Evolutionary conservation across 2,888 invertebrate genomes (phyloP), one percentile per base, ranked within the genome.

Genomic region (Matsumyia berberina): DNA sequence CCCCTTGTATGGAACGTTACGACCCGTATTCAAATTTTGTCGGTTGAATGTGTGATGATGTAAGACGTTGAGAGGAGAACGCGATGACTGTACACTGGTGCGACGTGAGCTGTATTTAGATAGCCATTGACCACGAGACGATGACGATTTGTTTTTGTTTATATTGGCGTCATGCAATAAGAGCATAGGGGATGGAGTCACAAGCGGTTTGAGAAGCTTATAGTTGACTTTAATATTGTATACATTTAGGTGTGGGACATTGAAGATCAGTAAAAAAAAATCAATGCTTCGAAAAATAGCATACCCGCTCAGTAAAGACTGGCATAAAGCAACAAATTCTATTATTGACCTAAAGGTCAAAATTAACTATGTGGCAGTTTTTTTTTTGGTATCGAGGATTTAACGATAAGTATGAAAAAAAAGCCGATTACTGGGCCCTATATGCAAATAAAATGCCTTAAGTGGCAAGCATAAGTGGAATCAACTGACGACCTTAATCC

Each of bases 21-120:
- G 31, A 69, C 33, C 49, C 42, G 35, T 44, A 60, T 80, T 85
- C 58, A 58, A 74, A 74, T 73, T 55, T 55, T 55, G 51, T 9
- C 39, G 8, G 31, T 64, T 72, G 49, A 29, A 35, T 9, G 35
- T n/a, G 6, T 17, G 60, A 77, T 77, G 77, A 77, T 77, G 77
- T 77, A 67, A 77, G 60, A n/a, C 53, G 42, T n/a, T 37, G 33
- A 19, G 4, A 31, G 31, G 51, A n/a, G n/a, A 15, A 35, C 37
- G 49, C 33, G 33, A 67, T 67, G 53, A 67, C 58, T 44, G 42
- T 44, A 15, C 53, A 11, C 31, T 24, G 49, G 37, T 33, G 24
- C 31, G 24, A 72, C 70, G 70, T 72, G 70, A 57, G 9, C 58
- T 37, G 55, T 62, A 55, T 55, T 31, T n/a, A 33, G 15, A 31